A percentile compares a stretch with the other conserved stretches of the same genome.
These are phyloP conservation scores for Helarctos malayanus DNA, from an alignment of 2,797 vertebrate species.

Conservation along the genomic window DNA sequence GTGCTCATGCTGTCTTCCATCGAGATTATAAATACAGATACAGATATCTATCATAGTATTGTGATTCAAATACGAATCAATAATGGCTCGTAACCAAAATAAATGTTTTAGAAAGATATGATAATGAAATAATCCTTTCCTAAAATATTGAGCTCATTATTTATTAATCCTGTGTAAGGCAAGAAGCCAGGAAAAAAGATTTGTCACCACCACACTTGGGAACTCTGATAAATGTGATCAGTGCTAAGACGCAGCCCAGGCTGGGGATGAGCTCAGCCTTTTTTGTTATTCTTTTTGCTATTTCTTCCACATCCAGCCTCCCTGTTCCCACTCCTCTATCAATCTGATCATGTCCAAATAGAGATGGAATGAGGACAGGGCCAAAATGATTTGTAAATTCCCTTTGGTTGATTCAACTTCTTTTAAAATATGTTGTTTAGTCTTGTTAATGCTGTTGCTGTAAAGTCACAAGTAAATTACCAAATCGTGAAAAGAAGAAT, in stretches of 20 bases:
- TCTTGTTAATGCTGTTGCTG: neutral
- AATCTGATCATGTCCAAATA: neutral
- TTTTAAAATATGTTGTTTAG: conserved; percentile 33
- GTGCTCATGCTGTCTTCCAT: neutral
- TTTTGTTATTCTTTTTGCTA: conserved; percentile 65
- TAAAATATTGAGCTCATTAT: conserved; percentile 77
- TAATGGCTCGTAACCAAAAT: conserved; percentile 62
- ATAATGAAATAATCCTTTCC: conserved; percentile 75
- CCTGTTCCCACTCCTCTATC: neutral
- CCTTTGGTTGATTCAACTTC: neutral
- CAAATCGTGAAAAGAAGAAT: neutral
- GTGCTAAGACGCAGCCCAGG: neutral
- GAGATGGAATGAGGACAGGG: neutral
- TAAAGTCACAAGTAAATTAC: conserved; percentile 30
- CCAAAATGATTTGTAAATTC: neutral
- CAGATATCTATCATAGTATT: neutral
- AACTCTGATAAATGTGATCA: conserved; percentile 63
- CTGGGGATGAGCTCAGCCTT: conserved; percentile 50
- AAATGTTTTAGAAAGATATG: conserved; percentile 73
- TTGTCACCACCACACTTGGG: conserved; percentile 76
- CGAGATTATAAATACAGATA: neutral
- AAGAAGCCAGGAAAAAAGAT: conserved; percentile 78
- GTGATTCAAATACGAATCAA: conserved; percentile 62
- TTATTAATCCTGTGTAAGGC: conserved; percentile 75
- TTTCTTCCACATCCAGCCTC: conserved; percentile 12